Evolutionary conservation across 2,113 vertebrate species (phyloP).

Genomic region (Pandion haliaetus): DNA sequence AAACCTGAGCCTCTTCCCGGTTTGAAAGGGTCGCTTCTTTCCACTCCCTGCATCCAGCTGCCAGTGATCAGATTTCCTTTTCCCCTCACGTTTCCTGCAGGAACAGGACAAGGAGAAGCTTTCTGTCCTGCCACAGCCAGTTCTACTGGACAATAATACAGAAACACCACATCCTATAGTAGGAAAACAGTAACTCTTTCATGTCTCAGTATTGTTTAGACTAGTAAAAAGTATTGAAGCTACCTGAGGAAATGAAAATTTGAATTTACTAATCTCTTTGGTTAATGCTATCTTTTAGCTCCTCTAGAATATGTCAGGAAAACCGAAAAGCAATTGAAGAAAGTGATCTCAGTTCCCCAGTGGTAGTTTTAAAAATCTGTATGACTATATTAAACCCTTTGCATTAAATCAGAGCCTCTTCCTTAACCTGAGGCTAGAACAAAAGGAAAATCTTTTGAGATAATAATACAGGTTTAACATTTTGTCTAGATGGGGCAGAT

Average conservation of each 20-base stretch:
- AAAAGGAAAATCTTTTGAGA: constrained; percentile 5
- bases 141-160: background rate
- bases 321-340: background rate
- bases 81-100: accelerated
- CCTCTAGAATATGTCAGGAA: background rate
- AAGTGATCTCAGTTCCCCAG: background rate
- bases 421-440: background rate
- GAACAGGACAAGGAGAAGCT: background rate
- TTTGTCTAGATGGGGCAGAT: background rate
- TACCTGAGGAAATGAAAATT: background rate
- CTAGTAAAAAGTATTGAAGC: background rate
- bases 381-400: background rate
- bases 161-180: background rate
- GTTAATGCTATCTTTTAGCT: background rate
- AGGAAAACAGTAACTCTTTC: background rate
- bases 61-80: background rate
- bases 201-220: background rate
- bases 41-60: background rate
- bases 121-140: background rate
- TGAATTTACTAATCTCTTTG: background rate
- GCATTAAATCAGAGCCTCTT: background rate
- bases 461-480: background rate
- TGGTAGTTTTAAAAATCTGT: background rate
- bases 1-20: background rate
- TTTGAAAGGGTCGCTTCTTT: background rate